Conservation (phyloP, 2,888 invertebrate genomes). For the Lasioglossum leucozonium region DNA sequence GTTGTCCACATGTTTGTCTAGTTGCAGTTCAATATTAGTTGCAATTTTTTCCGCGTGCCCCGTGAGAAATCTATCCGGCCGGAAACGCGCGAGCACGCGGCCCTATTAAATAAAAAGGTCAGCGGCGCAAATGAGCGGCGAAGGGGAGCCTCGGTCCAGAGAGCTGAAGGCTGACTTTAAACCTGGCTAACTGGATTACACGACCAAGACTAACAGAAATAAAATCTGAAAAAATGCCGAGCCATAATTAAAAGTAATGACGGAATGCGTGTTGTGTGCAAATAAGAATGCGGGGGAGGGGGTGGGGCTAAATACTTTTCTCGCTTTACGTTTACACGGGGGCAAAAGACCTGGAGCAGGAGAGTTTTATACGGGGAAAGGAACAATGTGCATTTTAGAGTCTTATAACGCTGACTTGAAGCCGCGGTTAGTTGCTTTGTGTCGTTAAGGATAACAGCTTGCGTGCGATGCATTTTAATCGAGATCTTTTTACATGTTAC, state of each 20-base stretch:
- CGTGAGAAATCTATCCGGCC: not conserved
- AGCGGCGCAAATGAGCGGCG: not conserved
- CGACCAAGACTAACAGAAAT: not conserved
- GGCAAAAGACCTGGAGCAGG: not conserved
- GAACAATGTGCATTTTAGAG: not conserved
- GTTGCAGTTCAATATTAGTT: not conserved
- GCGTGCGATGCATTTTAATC: not conserved
- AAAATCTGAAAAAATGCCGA: not conserved
- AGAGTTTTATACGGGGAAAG: not conserved
- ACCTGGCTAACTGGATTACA: not conserved
- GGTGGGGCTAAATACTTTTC: not conserved
- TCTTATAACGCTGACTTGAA: not conserved
- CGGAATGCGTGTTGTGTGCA: not conserved
- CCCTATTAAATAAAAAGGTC: not conserved
- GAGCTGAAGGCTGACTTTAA: not conserved
- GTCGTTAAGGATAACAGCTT: not conserved
- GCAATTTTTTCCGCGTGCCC: not conserved
- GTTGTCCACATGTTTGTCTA: not conserved
- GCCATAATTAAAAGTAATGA: slow-evolving; percentile 1
- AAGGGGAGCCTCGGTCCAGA: not conserved
- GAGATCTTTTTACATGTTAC: not conserved
- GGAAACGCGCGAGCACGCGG: not conserved
- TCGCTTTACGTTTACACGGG: not conserved
- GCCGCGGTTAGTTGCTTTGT: not conserved
- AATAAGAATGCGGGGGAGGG: not conserved